A percentile compares a stretch with the other conserved stretches of the same genome.
phyloP scores from a whole-genome alignment of 2,113 vertebrate species.

The Uria lomvia region DNA sequence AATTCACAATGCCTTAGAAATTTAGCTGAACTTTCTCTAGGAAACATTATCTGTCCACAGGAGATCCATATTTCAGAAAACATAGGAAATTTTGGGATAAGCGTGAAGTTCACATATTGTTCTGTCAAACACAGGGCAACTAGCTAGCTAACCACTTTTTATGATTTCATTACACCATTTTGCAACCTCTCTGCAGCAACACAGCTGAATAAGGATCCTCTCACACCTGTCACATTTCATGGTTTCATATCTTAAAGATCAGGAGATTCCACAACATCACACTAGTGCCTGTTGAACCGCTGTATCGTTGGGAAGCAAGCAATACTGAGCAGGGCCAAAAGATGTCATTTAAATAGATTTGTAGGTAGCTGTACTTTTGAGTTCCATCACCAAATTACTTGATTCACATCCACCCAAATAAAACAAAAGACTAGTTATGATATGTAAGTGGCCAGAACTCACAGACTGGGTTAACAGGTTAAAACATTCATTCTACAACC shows the following conservation, averaged over 20 bases:
- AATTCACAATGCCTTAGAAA: not conserved
- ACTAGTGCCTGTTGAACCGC: not conserved
- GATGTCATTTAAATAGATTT: not conserved
- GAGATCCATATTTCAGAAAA: not conserved
- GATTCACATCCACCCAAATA: not conserved
- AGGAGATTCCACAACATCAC: not conserved
- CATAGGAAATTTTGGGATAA: not conserved
- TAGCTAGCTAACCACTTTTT: not conserved
- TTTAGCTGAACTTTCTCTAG: not conserved
- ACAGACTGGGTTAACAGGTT: not conserved
- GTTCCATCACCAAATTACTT: not conserved
- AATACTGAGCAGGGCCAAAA: not conserved
- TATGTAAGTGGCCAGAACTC: not conserved
- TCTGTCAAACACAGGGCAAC: not conserved
- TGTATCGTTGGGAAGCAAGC: not conserved
- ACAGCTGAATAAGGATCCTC: not conserved
- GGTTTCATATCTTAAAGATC: not conserved
- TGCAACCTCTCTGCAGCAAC: not conserved
- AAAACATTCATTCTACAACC: not conserved
- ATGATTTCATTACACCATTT: not conserved
- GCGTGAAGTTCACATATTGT: not conserved
- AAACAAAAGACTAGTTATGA: not conserved
- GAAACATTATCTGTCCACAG: not conserved
- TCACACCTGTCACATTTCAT: not conserved
- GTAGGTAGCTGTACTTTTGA: not conserved